phyloP scores from a whole-genome alignment of 2,113 vertebrate genomes.

The Aleadryas rufinucha region DNA sequence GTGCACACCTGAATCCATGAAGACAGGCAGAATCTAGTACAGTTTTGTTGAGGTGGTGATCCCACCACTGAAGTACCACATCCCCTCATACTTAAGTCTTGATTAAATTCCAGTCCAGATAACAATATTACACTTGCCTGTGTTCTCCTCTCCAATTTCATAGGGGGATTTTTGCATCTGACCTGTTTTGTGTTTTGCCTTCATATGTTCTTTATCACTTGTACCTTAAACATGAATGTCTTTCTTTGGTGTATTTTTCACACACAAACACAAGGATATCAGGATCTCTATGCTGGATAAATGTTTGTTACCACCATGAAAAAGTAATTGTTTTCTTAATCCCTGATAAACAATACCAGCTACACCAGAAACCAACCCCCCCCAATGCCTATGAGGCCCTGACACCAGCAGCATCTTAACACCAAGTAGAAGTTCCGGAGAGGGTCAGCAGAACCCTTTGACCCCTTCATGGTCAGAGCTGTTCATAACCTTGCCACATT shows the following conservation, averaged over 20 bases:
- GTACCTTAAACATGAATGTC: neutral
- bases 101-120: constrained; percentile 42
- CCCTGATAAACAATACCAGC: neutral
- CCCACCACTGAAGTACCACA: neutral
- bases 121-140: constrained; percentile 1
- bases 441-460: neutral
- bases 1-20: constrained; percentile 33
- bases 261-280: neutral
- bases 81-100: constrained; percentile 17
- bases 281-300: neutral
- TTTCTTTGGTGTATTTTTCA: neutral
- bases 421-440: neutral
- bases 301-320: neutral
- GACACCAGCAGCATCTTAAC: neutral
- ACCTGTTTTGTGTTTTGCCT: neutral
- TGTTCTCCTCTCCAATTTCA: neutral
- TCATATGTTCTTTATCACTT: neutral
- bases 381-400: neutral
- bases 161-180: neutral
- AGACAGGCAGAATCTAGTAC: constrained; percentile 30
- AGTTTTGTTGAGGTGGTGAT: neutral
- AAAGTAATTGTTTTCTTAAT: neutral
- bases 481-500: neutral
- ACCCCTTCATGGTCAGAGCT: neutral
- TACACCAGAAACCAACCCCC: neutral